phyloP scores from a whole-genome alignment of 1,140 invertebrate genomes.

The Ptiloglossa arizonensis region DNA sequence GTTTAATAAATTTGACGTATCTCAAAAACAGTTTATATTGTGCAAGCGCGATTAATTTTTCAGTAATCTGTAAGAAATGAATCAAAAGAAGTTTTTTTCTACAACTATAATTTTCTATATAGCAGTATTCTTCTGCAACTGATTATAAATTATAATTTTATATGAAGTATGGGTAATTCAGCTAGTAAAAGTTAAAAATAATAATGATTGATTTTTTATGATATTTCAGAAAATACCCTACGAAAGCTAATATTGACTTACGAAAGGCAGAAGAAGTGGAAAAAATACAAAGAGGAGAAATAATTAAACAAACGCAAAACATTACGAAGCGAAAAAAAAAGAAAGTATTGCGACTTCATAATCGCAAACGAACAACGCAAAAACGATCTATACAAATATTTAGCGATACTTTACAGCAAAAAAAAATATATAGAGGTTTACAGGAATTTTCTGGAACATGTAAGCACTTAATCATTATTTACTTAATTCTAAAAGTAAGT shows the following conservation, averaged over 20 bases:
- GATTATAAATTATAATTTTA: too few relatives aligned
- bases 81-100: too few relatives aligned
- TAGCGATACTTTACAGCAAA: neutral
- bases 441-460: slow-evolving; percentile 71
- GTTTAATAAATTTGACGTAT: too few relatives aligned
- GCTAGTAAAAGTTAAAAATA: neutral
- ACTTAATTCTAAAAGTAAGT: neutral
- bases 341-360: slow-evolving; percentile 10
- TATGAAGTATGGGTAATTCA: too few relatives aligned
- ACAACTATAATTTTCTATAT: too few relatives aligned
- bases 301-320: slow-evolving; percentile 80
- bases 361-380: slow-evolving; percentile 55
- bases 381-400: slow-evolving; percentile 20
- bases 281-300: slow-evolving; percentile 86
- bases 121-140: too few relatives aligned
- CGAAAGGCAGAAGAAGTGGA: slow-evolving; percentile 85
- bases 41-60: too few relatives aligned
- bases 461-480: slow-evolving; percentile 54
- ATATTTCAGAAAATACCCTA: slow-evolving; percentile 84
- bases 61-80: too few relatives aligned
- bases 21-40: too few relatives aligned
- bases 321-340: slow-evolving; percentile 49
- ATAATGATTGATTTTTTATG: neutral
- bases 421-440: slow-evolving; percentile 69
- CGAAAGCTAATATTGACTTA: slow-evolving; percentile 86